A percentile compares a stretch with the other conserved stretches of the same genome.
Evolutionary conservation across 2,113 vertebrate genomes (phyloP).

Genomic region (Podocnemis expansa): DNA sequence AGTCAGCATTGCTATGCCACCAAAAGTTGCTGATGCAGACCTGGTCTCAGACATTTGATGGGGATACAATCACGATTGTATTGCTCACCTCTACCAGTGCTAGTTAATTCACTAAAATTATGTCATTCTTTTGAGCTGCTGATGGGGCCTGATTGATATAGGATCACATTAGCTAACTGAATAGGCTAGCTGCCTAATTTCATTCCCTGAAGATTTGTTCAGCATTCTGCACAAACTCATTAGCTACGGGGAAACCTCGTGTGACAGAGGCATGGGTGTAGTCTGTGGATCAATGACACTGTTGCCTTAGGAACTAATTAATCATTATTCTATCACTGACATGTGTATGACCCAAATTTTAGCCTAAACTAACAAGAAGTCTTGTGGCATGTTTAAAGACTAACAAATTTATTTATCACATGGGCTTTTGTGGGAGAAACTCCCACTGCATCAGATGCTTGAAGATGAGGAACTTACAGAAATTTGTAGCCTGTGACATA

Average conservation of each 20-base stretch:
- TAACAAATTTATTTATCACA: too few species aligned
- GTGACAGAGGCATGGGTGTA: neutral
- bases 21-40: neutral
- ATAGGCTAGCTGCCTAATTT: neutral
- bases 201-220: neutral
- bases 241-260: slow-evolving; percentile 11
- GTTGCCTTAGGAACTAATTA: slow-evolving; percentile 43
- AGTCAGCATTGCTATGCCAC: neutral
- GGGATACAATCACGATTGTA: neutral
- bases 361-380: too few species aligned
- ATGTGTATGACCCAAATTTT: slow-evolving; percentile 39
- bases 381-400: too few species aligned
- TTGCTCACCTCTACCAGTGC: neutral
- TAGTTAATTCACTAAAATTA: neutral
- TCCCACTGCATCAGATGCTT: too few species aligned
- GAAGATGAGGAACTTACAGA: too few species aligned
- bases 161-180: neutral
- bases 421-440: too few species aligned
- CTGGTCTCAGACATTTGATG: neutral
- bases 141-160: neutral
- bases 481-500: slow-evolving; percentile 36
- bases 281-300: slow-evolving; percentile 5
- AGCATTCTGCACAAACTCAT: slow-evolving; percentile 25
- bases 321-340: slow-evolving; percentile 32
- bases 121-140: neutral